phyloP scores from a whole-genome alignment of 2,888 invertebrate genomes.

The Netelia virgata region DNA sequence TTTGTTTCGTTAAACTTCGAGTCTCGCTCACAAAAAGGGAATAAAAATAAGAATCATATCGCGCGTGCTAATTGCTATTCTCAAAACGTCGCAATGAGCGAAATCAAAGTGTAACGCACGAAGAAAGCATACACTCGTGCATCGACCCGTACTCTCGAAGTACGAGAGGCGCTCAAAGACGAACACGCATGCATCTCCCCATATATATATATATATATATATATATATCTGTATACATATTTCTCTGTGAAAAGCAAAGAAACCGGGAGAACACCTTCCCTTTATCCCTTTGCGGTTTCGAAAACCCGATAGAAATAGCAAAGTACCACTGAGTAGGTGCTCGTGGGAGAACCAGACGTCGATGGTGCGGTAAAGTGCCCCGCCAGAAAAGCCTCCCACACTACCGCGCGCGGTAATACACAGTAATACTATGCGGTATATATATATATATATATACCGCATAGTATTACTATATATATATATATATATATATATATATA shows the following conservation, averaged over 20 bases:
- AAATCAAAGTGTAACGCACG: conserved; percentile 25
- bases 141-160: conserved; percentile 35
- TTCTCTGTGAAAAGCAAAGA: conserved; percentile 36
- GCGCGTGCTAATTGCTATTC: conserved; percentile 22
- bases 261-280: conserved; percentile 60
- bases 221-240: background rate
- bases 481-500: conserved; percentile 30
- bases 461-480: too few relatives aligned
- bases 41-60: conserved; percentile 4
- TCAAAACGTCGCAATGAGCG: conserved; percentile 6
- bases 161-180: conserved; percentile 21
- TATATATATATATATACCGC: conserved; percentile 38
- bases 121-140: conserved; percentile 39
- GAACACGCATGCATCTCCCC: background rate
- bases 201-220: background rate
- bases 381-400: conserved; percentile 64
- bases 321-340: conserved; percentile 67
- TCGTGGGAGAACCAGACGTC: conserved; percentile 62
- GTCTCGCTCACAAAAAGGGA: background rate
- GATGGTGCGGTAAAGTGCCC: conserved; percentile 66
- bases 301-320: conserved; percentile 68
- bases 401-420: conserved; percentile 49
- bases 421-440: conserved; percentile 13
- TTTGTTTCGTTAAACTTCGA: too few relatives aligned
- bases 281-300: conserved; percentile 66